Evolutionary conservation across 2,888 invertebrate species (phyloP), one percentile per base, ranked within the genome.

Genomic region (Pogonocherus hispidulus): DNA sequence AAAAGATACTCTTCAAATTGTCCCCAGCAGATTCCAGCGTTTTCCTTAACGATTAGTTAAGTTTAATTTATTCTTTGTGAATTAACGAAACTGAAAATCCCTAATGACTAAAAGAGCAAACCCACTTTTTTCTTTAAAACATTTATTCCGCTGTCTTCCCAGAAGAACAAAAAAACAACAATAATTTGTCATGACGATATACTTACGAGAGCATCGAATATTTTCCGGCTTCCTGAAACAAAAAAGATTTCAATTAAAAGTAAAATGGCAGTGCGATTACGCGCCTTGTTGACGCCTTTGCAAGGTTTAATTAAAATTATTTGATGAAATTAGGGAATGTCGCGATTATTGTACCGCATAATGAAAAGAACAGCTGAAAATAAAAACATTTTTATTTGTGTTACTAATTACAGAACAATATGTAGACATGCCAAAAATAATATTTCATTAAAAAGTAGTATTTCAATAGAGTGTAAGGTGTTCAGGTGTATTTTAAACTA

Each of bases 51-150:
- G 23, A 27, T 16, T 52, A 14, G 1, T 52, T 27, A 52, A 27
- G 27, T 16, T 52, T 32, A 52, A 32, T 32, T 32, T 18, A 32
- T 52, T 19, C 52, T 52, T 27, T 18, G 1, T 9, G 19, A 32
- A 1, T 6, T 16, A 18, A 18, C 16, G 23, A 27, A 18, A 32
- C 52, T 11, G 52, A 16, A 16, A 32, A 32, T 32, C 32, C 3
- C 16, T 16, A 52, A 27, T 5, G 16, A 27, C 18, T 11, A 32
- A 52, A 32, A 18, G 52, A 18, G 18, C 32, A 32, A 27, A 32
- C 27, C 52, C n/a, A 52, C 27, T 52, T 32, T 19, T n/a, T 52
- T 52, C 5, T 32, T 32, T 52, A 11, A 14, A 52, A 19, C 8
- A 11, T 32, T 18, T 32, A 19, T 32, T 32, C 41, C n/a, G n/a